A percentile compares a stretch with the other conserved stretches of the same genome.
phyloP scores from a whole-genome alignment of 2,113 vertebrate species.

The Syngnathoides biaculeatus region DNA sequence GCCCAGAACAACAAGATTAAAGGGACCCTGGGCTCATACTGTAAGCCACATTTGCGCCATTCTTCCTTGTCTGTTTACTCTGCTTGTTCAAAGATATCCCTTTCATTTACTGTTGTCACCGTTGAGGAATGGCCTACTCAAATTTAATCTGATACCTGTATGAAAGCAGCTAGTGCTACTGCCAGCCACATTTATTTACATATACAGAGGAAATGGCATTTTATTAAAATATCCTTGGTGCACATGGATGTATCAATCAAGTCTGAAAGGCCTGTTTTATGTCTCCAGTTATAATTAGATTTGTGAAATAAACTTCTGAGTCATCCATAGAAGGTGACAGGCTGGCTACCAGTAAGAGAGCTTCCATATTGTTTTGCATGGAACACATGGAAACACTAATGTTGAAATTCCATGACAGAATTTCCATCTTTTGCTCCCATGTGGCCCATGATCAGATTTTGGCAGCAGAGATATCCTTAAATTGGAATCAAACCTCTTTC shows the following conservation, averaged over 20 bases:
- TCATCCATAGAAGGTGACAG: slow-evolving; percentile 36
- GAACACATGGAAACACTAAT: slow-evolving; percentile 11
- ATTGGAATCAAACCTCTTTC: not conserved
- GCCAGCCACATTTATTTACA: slow-evolving; percentile 43
- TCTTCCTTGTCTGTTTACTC: slow-evolving; percentile 52
- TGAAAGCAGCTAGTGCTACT: slow-evolving; percentile 22
- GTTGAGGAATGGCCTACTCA: slow-evolving; percentile 51
- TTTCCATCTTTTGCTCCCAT: not conserved
- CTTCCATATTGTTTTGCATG: slow-evolving; percentile 17
- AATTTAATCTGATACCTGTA: slow-evolving; percentile 48
- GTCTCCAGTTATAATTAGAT: slow-evolving; percentile 53
- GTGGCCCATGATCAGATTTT: not conserved
- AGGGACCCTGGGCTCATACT: slow-evolving; percentile 46
- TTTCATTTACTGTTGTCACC: slow-evolving; percentile 55
- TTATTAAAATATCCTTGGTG: slow-evolving; percentile 39
- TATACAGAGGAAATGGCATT: slow-evolving; percentile 40
- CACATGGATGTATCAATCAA: slow-evolving; percentile 46
- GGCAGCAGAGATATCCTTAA: not conserved
- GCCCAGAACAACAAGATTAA: slow-evolving; percentile 69
- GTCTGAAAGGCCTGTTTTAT: slow-evolving; percentile 22
- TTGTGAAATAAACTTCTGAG: slow-evolving; percentile 34
- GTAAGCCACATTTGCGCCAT: slow-evolving; percentile 51
- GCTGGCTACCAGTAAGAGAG: slow-evolving; percentile 38
- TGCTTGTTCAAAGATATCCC: slow-evolving; percentile 45
- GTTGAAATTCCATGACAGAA: not conserved